phyloP scores from a whole-genome alignment of 2,888 invertebrate genomes.

The Plagiodera versicolora region DNA sequence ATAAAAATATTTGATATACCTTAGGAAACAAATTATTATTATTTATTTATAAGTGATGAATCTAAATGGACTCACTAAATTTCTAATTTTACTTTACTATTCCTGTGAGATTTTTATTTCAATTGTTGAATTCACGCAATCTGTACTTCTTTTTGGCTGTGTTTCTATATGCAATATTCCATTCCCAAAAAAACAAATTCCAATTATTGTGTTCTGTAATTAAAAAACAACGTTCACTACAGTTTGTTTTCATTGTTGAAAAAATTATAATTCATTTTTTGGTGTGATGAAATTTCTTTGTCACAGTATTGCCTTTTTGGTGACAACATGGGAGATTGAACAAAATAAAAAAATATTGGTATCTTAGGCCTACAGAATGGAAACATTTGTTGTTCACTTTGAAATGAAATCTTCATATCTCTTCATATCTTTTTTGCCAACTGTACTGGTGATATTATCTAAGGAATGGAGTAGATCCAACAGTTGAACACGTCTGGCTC shows the following conservation, averaged over 20 bases:
- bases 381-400: background rate
- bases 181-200: conserved; percentile 19
- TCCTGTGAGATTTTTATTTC: background rate
- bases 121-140: background rate
- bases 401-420: conserved; percentile 36
- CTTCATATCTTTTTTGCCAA: conserved; percentile 39
- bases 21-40: background rate
- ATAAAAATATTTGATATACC: background rate
- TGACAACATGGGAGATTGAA: no score
- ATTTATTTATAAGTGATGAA: background rate
- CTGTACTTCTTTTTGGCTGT: conserved; percentile 26
- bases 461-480: conserved; percentile 46
- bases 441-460: conserved; percentile 41
- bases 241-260: background rate
- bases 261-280: no score
- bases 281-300: no score
- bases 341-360: no score
- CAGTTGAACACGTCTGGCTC: conserved; percentile 41
- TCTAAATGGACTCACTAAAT: no score
- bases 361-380: no score
- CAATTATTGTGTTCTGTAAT: conserved; percentile 1
- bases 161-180: conserved; percentile 22
- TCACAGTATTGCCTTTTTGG: no score
- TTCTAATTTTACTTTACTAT: background rate
- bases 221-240: no score